These are phyloP conservation scores for Leucosticte australis DNA, from an alignment of 2,113 vertebrate species.

Conservation along the genomic window DNA sequence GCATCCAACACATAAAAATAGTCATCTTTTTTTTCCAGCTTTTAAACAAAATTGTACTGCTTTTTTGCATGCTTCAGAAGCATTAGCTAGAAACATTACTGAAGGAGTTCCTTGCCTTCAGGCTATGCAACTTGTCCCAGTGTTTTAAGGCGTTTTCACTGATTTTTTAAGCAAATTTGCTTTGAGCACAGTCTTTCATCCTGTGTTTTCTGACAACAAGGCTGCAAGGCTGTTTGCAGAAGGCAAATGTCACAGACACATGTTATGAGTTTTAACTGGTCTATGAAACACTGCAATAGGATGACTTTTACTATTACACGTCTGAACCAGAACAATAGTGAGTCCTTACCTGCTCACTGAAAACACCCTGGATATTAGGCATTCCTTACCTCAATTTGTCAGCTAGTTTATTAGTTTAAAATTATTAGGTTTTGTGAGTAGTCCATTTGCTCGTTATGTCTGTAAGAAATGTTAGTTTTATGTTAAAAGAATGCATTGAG, in stretches of 20 bases:
- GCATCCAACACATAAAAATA: not conserved
- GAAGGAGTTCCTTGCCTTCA: constrained; percentile 25
- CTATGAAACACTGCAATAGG: not conserved
- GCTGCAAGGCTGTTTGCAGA: not conserved
- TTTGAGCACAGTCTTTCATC: not conserved
- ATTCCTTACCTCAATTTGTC: not conserved
- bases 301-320: not conserved
- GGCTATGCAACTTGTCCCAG: constrained; percentile 25
- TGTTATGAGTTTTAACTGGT: not conserved
- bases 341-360: not conserved
- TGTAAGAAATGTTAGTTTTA: not conserved
- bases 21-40: not conserved
- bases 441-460: not conserved
- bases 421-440: not conserved
- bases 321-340: not conserved
- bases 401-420: not conserved
- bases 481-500: not conserved
- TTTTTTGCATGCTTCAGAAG: constrained; percentile 5
- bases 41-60: not conserved
- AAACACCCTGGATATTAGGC: not conserved
- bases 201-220: not conserved
- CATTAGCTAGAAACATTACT: not conserved
- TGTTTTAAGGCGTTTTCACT: constrained; percentile 45
- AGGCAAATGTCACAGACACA: not conserved
- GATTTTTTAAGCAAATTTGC: constrained; percentile 43